Evolutionary conservation across 2,113 vertebrate species (phyloP).

Genomic region (Myotis brandtii): DNA sequence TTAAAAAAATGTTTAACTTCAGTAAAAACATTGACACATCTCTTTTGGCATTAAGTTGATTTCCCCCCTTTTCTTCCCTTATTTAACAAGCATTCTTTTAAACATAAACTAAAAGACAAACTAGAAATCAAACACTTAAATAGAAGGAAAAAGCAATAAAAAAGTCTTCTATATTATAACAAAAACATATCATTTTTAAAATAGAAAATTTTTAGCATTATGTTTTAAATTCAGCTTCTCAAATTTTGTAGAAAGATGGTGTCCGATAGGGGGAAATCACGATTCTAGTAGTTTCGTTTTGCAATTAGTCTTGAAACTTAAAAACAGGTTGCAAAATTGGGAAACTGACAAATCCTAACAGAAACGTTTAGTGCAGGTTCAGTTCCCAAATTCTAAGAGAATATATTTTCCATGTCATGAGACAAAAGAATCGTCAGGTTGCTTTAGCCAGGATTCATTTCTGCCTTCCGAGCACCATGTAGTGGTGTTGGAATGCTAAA

Average conservation of each 20-base stretch:
- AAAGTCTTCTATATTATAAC: neutral
- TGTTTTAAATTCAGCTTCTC: constrained; percentile 33
- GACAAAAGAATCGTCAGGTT: constrained; percentile 33
- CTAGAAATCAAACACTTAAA: constrained; percentile 38
- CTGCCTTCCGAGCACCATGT: constrained; percentile 39
- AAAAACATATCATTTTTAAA: constrained; percentile 4
- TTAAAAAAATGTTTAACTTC: constrained; percentile 43
- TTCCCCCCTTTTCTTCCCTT: neutral
- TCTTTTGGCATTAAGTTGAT: neutral
- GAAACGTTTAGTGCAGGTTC: neutral
- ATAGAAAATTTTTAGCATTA: constrained; percentile 41
- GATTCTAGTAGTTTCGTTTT: constrained; percentile 61
- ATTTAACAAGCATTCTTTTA: constrained; percentile 48
- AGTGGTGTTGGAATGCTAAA: constrained; percentile 31
- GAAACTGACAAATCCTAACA: neutral
- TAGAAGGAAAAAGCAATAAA: constrained; percentile 24
- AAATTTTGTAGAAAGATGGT: constrained; percentile 18
- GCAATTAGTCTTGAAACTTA: constrained; percentile 47
- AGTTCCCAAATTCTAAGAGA: neutral
- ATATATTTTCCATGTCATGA: neutral
- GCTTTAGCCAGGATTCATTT: neutral
- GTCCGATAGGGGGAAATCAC: neutral
- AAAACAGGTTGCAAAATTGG: constrained; percentile 33
- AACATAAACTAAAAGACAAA: constrained; percentile 1
- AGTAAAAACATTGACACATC: neutral